Evolutionary conservation across 2,888 invertebrate genomes (phyloP).

Genomic region (Drosophila recens): DNA sequence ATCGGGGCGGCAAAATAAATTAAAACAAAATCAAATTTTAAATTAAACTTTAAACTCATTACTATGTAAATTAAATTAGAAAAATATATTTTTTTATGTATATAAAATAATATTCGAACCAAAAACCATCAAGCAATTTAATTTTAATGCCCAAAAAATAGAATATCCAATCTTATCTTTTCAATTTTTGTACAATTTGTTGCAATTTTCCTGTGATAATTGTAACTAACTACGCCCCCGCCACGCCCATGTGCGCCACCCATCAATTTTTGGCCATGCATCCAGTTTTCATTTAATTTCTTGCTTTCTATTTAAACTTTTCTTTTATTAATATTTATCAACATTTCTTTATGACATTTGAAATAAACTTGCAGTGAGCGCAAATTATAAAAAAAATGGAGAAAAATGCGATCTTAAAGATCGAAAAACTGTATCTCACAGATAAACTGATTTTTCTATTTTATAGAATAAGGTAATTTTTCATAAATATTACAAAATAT

Average conservation of each 20-base stretch:
- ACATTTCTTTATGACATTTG: constrained; percentile 20
- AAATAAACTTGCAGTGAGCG: constrained; percentile 14
- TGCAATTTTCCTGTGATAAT: background rate
- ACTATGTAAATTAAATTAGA: constrained; percentile 9
- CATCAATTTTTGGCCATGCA: constrained; percentile 49
- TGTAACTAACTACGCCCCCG: background rate
- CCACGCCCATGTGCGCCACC: background rate
- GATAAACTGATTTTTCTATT: constrained; percentile 1
- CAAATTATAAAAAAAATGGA: background rate
- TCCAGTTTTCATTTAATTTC: constrained; percentile 21
- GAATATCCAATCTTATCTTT: background rate
- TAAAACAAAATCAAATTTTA: background rate
- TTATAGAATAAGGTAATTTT: constrained; percentile 8
- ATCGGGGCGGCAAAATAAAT: constrained; percentile 17
- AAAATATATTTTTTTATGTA: background rate
- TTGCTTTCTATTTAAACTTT: constrained; percentile 15
- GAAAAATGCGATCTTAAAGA: constrained; percentile 11
- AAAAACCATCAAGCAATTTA: constrained; percentile 28
- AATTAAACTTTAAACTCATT: constrained; percentile 5
- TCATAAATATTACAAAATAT: background rate
- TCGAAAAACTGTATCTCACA: constrained; percentile 4
- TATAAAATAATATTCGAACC: constrained; percentile 46
- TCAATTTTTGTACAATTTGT: constrained; percentile 8
- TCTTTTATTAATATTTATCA: constrained; percentile 10
- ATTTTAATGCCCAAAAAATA: constrained; percentile 7